Base-by-base conservation (phyloP, 1,140 invertebrate species). In the Pseudomyrmex sp. region DNA sequence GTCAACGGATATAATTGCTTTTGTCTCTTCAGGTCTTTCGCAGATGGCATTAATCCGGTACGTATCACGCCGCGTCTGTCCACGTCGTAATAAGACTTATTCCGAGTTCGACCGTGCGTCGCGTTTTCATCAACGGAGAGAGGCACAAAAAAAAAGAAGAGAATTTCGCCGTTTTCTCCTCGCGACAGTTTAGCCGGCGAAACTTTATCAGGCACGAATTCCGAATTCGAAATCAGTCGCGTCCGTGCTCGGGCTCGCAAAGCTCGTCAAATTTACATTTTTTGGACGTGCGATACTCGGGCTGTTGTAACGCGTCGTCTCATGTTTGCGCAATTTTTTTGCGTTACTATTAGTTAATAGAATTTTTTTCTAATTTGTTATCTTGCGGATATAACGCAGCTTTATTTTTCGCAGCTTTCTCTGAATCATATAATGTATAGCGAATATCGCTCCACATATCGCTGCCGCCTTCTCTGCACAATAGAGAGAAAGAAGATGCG, bases 1-100 rank as follows among this genome's bases (percentile, higher is more conserved):
- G 76, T 80, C 76, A 72, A n/a, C 66, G 54, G 54, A 80, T 80
- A 72, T 72, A 80, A 80, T 80, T 59, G 76, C 76, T 80, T 72
- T 72, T 80, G 66, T 80, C 66, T 70, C 54, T 48, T 59, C 76
- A 54, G 52, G 35, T 59, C 69, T 79, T 70, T 48, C 44, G 26
- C 62, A 56, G 65, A 35, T 48, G 76, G 54, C 76, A 56, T 58
- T 79, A 79, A 79, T 70, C 52, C 65, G 10, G 54, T n/a, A 44
- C 26, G 44, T 26, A 59, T 20, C 63, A 13, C 20, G 44, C 18
- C 65, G 20, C 52, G 20, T 59, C 52, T 79, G 54, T 59, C 66
- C 65, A 48, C 62, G 62, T 12, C 44, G 65, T 59, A 72, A 72
- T 61, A 72, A 80, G 66, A 79, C 35, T 70, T 70, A 70, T 79